Evolutionary conservation across 2,797 vertebrate species (phyloP).

Genomic region (Syndactyla subalaris): DNA sequence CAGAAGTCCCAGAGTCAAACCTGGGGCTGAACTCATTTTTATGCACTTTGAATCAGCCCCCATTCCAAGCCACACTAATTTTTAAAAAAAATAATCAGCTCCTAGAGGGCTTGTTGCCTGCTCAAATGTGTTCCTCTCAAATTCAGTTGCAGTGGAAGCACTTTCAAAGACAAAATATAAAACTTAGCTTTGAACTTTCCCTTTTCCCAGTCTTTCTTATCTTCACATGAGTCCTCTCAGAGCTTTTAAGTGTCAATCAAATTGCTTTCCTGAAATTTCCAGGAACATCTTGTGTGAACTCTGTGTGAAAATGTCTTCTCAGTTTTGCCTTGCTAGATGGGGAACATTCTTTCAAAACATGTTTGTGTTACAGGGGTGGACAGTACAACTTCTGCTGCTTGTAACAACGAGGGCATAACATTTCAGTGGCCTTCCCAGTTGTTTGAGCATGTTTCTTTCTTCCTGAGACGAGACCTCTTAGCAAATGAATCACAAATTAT

Average conservation of each 20-base stretch:
- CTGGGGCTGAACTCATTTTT: neutral
- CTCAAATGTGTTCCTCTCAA: neutral
- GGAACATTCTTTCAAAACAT: fast-evolving
- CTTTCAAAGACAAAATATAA: neutral
- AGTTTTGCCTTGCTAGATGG: neutral
- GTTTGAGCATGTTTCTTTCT: neutral
- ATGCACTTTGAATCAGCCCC: neutral
- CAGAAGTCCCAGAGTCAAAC: neutral
- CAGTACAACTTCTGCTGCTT: neutral
- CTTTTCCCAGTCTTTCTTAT: neutral
- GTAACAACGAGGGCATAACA: neutral
- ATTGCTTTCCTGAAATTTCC: neutral
- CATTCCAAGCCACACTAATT: neutral
- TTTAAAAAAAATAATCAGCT: neutral
- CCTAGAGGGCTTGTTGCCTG: neutral
- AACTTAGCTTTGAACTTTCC: neutral
- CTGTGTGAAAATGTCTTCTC: neutral
- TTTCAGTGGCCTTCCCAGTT: neutral
- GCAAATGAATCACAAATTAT: neutral
- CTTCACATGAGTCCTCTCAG: neutral
- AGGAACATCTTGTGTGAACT: neutral
- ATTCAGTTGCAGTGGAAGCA: neutral
- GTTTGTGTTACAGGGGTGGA: neutral
- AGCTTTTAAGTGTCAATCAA: neutral
- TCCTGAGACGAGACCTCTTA: neutral